Conservation (phyloP, 1,140 invertebrate genomes). For the Rhagoletis pomonella region DNA sequence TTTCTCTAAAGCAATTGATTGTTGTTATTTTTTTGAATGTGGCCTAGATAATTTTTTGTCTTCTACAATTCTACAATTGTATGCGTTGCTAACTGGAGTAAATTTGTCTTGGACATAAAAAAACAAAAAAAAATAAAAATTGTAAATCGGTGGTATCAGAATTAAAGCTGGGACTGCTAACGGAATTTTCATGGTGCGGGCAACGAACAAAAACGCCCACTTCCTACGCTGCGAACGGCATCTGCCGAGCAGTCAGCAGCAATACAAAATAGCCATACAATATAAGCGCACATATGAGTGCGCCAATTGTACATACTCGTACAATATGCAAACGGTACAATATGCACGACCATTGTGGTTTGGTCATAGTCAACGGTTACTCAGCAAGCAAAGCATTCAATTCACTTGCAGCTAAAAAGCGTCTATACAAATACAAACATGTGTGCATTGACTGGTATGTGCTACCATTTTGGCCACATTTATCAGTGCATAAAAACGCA, state of each 20-base stretch:
- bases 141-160: no score
- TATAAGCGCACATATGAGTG: no score
- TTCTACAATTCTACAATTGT: not conserved
- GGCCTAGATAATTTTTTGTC: not conserved
- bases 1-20: constrained; percentile 1
- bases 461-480: constrained; percentile 50
- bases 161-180: not conserved
- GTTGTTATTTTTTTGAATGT: not conserved
- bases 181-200: not conserved
- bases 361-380: constrained; percentile 9
- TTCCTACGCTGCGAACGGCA: constrained; percentile 14
- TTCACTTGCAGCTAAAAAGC: not conserved
- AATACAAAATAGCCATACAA: not conserved
- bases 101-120: no score
- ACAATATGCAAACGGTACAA: constrained; percentile 13
- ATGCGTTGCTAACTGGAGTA: not conserved
- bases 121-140: not conserved
- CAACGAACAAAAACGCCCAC: constrained; percentile 23
- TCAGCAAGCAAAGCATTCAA: not conserved
- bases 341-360: not conserved
- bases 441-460: not conserved
- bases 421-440: no score
- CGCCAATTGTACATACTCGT: not conserved
- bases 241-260: not conserved
- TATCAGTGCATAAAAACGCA: constrained; percentile 46